phyloP scores from a whole-genome alignment of 2,113 vertebrate species.

The Callopanchax toddi region DNA sequence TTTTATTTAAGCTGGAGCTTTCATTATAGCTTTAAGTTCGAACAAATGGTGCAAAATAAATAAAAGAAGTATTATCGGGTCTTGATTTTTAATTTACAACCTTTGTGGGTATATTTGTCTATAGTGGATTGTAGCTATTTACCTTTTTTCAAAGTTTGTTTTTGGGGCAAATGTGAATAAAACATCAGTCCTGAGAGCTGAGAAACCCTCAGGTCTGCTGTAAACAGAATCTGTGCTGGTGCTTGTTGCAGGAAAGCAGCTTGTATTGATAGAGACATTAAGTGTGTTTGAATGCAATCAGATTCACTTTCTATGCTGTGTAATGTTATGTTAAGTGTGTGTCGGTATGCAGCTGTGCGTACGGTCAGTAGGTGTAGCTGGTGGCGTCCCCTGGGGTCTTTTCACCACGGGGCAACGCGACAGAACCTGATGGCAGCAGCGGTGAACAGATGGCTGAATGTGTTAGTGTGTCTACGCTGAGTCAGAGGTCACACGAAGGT shows the following conservation, averaged over 20 bases:
- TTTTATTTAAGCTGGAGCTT: not conserved
- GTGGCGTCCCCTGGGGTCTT: conserved; percentile 38
- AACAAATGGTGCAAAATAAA: not conserved
- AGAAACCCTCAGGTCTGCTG: not conserved
- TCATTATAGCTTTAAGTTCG: not conserved
- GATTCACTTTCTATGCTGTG: not conserved
- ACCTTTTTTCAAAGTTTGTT: not conserved
- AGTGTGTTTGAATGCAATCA: conserved; percentile 6
- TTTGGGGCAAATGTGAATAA: conserved; percentile 6
- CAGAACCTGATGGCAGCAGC: conserved; percentile 26
- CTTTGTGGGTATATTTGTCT: not conserved
- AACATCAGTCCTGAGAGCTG: not conserved
- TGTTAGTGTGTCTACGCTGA: conserved; percentile 50
- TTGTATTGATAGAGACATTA: conserved; percentile 5
- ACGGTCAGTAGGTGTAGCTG: conserved; percentile 14
- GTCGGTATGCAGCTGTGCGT: conserved; percentile 9
- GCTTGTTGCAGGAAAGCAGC: conserved; percentile 19
- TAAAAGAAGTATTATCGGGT: not conserved
- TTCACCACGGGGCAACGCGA: conserved; percentile 8
- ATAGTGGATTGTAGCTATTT: conserved; percentile 1
- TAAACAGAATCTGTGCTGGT: not conserved
- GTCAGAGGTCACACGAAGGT: conserved; percentile 52
- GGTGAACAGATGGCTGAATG: conserved; percentile 61
- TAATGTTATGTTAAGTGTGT: conserved; percentile 4
- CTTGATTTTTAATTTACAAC: not conserved